Percentiles rank a stretch among this genome's conserved stretches.
Conservation (phyloP, 2,113 vertebrate genomes). For the Tupaia chinensis region DNA sequence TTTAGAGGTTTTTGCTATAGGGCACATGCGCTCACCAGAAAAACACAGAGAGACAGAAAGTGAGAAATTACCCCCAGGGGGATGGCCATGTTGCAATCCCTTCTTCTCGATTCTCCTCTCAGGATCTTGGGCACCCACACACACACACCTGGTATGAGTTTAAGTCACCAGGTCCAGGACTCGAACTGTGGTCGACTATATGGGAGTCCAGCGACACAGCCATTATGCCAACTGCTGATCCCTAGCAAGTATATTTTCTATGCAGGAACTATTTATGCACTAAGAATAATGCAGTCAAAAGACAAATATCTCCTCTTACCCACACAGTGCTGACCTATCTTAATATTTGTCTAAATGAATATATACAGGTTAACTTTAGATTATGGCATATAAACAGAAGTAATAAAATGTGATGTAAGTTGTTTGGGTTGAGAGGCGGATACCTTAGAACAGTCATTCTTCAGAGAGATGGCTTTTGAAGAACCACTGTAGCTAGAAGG, state of each 20-base stretch:
- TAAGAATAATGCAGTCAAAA: neutral
- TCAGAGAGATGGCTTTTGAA: neutral
- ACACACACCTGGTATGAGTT: no score
- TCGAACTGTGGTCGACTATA: no score
- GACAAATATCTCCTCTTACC: neutral
- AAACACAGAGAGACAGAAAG: no score
- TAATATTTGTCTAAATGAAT: neutral
- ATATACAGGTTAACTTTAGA: neutral
- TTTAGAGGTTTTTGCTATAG: no score
- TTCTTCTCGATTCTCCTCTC: no score
- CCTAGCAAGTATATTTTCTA: slow-evolving; percentile 12
- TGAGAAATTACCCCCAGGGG: no score
- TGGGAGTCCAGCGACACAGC: no score
- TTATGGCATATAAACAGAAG: neutral
- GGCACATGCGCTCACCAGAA: no score
- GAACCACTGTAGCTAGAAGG: neutral
- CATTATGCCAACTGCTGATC: no score
- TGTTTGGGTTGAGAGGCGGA: neutral
- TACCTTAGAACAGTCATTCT: neutral
- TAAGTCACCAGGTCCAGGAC: no score
- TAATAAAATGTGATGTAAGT: neutral
- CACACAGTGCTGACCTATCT: neutral
- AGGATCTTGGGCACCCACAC: no score
- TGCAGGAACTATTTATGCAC: neutral
- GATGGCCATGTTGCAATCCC: no score